Base-by-base conservation (phyloP, 2,797 vertebrate genomes). In the Discoglossus pictus region DNA sequence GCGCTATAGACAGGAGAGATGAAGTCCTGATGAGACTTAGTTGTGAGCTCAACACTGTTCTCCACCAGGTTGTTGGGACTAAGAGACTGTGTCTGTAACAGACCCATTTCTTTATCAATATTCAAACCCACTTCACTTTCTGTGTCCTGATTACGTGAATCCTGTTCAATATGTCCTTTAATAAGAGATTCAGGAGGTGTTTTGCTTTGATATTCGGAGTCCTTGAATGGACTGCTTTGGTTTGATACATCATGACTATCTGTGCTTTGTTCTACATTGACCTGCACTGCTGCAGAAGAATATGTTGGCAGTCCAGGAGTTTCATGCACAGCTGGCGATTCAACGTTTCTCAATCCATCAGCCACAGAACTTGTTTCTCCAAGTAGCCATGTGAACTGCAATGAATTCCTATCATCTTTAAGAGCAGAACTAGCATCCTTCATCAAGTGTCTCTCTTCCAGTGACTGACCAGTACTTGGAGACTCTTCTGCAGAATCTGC, bases 131-230 rank as follows among this genome's bases (percentile, higher is more conserved):
- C 0, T 1, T 65, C 56, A 3, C 11, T 55, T 34, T 67, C 1
- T 0, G 31, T 20, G 1, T 61, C 56, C 56, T 73, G 80, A 6
- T 79, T 73, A 25, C 86, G 83, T 73, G 87, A 84, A 73, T 84
- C 68, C 16, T 83, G 82, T 11, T 85, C 86, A 0, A 85, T 88
- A 36, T 84, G 25, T 0, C 82, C 82, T 0, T 75, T 52, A 43
- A 31, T 59, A 0, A 63, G 69, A 2, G 46, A 1, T 0, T 0
- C 13, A 18, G 7, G 23, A 18, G 31, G 52, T 16, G 35, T 1
- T 18, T 21, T 38, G 2, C 6, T 38, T 36, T 31, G 39, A 16
- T 35, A 20, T 11, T 6, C 20, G n/a, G 13, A 11, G 6, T 58
- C 39, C 31, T 43, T 16, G 16, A 31, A 43, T 52, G n/a, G 17